Percentiles rank a stretch among this genome's conserved stretches.
Evolutionary conservation across 2,888 invertebrate genomes (phyloP).

Genomic region (Bedellia somnulentella): DNA sequence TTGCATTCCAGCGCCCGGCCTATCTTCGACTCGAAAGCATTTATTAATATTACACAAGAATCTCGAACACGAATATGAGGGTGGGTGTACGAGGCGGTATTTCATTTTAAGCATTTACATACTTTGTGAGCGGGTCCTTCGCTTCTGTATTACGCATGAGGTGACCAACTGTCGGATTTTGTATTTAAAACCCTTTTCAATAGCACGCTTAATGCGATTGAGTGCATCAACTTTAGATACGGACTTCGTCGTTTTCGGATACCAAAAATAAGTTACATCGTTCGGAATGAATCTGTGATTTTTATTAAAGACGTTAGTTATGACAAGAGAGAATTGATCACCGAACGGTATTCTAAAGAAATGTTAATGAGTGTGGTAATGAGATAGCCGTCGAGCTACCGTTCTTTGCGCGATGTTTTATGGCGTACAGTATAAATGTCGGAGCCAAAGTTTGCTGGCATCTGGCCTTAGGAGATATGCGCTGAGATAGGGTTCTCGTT

Average conservation of each 20-base stretch:
- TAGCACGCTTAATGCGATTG: too few species aligned
- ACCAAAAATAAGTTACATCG: too few species aligned
- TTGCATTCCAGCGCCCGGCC: slow-evolving; percentile 31
- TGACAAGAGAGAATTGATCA: too few species aligned
- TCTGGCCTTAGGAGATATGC: slow-evolving; percentile 3
- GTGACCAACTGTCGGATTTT: slow-evolving; percentile 2
- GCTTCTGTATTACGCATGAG: slow-evolving; percentile 29
- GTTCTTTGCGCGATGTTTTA: slow-evolving; percentile 1
- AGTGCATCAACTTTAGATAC: too few species aligned
- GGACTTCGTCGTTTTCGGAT: too few species aligned
- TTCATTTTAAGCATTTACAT: slow-evolving; percentile 19
- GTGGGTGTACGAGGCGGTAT: slow-evolving; percentile 2
- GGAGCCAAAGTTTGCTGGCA: slow-evolving; percentile 2
- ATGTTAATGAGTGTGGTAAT: too few species aligned
- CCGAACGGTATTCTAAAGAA: too few species aligned
- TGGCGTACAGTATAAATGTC: slow-evolving; percentile 1
- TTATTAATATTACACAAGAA: slow-evolving; percentile 16
- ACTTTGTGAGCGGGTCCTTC: slow-evolving; percentile 17
- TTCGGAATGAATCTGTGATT: too few species aligned
- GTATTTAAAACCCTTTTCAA: too few species aligned
- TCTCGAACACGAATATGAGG: slow-evolving; percentile 4
- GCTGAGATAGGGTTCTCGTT: slow-evolving; percentile 1
- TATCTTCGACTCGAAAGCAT: slow-evolving; percentile 17
- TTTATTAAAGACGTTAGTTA: too few species aligned
- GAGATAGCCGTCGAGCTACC: background rate